Evolutionary conservation across 2,113 vertebrate genomes (phyloP).

Genomic region (Sardina pilchardus): DNA sequence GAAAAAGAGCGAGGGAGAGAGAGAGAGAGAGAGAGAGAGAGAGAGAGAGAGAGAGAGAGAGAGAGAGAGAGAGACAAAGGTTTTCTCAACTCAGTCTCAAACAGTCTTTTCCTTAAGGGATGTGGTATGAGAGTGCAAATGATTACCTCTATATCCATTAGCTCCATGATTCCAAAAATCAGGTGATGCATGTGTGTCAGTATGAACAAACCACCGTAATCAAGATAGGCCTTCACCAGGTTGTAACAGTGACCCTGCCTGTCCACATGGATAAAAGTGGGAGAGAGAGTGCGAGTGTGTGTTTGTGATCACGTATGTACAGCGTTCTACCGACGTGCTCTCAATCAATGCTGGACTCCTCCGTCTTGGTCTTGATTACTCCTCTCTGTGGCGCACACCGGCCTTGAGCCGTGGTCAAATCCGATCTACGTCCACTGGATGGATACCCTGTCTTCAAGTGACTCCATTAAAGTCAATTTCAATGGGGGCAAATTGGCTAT

Average conservation of each 20-base stretch:
- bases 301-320: background rate
- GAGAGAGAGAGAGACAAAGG: too few species aligned
- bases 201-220: background rate
- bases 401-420: background rate
- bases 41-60: background rate
- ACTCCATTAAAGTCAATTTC: conserved; percentile 10
- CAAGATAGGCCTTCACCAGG: too few species aligned
- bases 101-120: background rate
- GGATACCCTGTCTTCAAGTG: background rate
- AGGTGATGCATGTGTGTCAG: background rate
- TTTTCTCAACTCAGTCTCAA: background rate
- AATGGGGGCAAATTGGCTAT: conserved; percentile 17
- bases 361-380: background rate
- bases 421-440: conserved; percentile 16
- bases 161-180: background rate
- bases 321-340: background rate
- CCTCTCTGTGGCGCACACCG: background rate
- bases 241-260: background rate
- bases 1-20: background rate
- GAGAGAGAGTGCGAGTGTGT: background rate
- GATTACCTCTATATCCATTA: background rate
- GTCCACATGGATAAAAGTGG: background rate
- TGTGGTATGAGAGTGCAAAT: too few species aligned
- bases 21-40: background rate
- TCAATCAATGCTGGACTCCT: background rate